Evolutionary conservation across 2,888 invertebrate species (phyloP), one percentile per base, ranked within the genome.

Genomic region (Baccha elongata): DNA sequence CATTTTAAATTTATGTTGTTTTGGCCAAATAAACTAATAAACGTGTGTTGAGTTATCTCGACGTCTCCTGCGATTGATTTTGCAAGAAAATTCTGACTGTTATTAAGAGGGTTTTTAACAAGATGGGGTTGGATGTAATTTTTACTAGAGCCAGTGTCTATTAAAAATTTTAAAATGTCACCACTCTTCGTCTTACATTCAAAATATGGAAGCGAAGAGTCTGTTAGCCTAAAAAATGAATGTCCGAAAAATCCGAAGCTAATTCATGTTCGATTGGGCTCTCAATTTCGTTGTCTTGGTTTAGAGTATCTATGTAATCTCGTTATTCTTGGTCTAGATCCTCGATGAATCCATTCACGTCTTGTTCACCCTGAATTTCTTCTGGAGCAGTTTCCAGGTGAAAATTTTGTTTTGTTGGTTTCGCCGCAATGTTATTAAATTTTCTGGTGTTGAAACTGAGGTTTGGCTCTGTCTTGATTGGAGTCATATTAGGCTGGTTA

Each of bases 101-200:
- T 78, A 4, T 29, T 53, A 35, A 67, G 60, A 32, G 67, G 72
- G 6, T 72, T 72, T 10, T 32, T 15, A n/a, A 84, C 69, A 1
- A 46, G 46, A 7, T 42, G 50, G 7, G 81, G 53, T 65, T 78
- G 48, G 21, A 86, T 73, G 50, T 84, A 84, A 29, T 85, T 86
- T 64, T 44, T 74, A 17, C 75, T 84, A 8, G 79, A 85, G 1
- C 79, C 84, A n/a, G 78, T 75, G 37, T 84, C 83, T 26, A 84
- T 81, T 48, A 85, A 29, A 21, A 85, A 83, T 80, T 75, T 81
- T 3, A 85, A 10, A 42, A 48, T 60, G 64, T 81, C 26, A 52
- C 76, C 84, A 52, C 73, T n/a, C n/a, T 83, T 84, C 73, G 74
- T 50, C 19, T 50, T 72, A 21, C 72, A 50, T 65, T 85, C 29